Evolutionary conservation across 2,797 vertebrate genomes (phyloP), one percentile per base, ranked within the genome.

Genomic region (Myripristis murdjan): DNA sequence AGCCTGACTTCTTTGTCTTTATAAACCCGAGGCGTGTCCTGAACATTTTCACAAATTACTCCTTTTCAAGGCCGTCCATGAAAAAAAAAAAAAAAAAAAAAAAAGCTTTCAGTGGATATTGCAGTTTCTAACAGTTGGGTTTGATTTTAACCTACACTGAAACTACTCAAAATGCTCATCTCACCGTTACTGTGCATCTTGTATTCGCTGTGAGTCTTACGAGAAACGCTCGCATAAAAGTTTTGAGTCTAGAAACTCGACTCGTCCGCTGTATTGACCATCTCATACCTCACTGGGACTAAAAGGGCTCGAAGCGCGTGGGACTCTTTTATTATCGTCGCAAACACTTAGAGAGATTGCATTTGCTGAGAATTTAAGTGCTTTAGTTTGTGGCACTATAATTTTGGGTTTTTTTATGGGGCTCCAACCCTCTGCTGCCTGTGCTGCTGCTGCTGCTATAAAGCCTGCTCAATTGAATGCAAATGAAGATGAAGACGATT

Each of bases 401-500:
- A 44, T 31, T 73, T 64, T 67, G 35, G 73, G 72, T 60, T 26
- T 15, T 28, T 53, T 49, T 41, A 23, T 26, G 6, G 33, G 11
- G 55, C 63, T 65, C 31, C 51, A 22, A 15, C 20, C 23, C 22
- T 54, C 20, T 9, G 14, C 44, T n/a, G n/a, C n/a, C n/a, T n/a
- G n/a, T n/a, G n/a, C n/a, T 5, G 22, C 61, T 22, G 59, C 75
- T 59, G 69, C 70, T 44, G 67, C 70, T 52, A 5, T 57, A 72
- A 71, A 60, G 26, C 14, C 46, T 14, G 53, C 35, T 44, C 71
- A 33, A 41, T 61, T 75, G 44, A 78, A 82, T 83, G 56, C 47
- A 79, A 84, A 86, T 84, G 48, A 78, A 66, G 61, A 52, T 37
- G 33, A 77, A 44, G 68, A 61, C 0, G 3, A 28, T 64, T 81